These are phyloP conservation scores for Cebidichthys violaceus DNA, from an alignment of 2,113 vertebrate genomes.

Conservation along the genomic window DNA sequence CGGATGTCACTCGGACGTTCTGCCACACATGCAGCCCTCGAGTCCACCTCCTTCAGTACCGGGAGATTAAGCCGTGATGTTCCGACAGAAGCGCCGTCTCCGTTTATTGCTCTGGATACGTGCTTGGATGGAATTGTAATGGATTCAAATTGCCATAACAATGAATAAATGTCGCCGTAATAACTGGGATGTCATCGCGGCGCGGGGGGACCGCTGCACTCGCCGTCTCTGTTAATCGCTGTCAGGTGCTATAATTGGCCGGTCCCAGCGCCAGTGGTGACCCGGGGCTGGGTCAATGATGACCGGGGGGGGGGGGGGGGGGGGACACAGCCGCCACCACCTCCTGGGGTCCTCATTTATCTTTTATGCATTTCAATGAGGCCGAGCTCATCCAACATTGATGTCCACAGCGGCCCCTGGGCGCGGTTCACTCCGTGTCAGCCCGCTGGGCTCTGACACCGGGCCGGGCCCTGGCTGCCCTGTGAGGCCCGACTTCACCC, in stretches of 20 bases:
- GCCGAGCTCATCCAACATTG: slow-evolving; percentile 81
- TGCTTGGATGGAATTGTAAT: slow-evolving; percentile 30
- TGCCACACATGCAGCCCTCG: background rate
- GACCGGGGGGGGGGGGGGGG: no score
- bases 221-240: slow-evolving; percentile 43
- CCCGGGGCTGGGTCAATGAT: slow-evolving; percentile 65
- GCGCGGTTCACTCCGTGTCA: slow-evolving; percentile 24
- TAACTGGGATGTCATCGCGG: slow-evolving; percentile 19
- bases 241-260: slow-evolving; percentile 41
- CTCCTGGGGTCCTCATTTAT: slow-evolving; percentile 77
- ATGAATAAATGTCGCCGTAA: slow-evolving; percentile 47
- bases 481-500: background rate
- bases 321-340: slow-evolving; percentile 66
- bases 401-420: slow-evolving; percentile 64
- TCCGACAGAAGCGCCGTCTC: slow-evolving; percentile 1
- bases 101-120: background rate
- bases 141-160: slow-evolving; percentile 25
- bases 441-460: slow-evolving; percentile 40
- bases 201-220: slow-evolving; percentile 1
- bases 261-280: slow-evolving; percentile 36
- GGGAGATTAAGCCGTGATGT: slow-evolving; percentile 11
- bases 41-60: background rate
- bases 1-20: background rate
- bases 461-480: slow-evolving; percentile 1
- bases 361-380: slow-evolving; percentile 67